Base-by-base conservation (phyloP, 2,888 invertebrate genomes). In the Hymenopus coronatus region DNA sequence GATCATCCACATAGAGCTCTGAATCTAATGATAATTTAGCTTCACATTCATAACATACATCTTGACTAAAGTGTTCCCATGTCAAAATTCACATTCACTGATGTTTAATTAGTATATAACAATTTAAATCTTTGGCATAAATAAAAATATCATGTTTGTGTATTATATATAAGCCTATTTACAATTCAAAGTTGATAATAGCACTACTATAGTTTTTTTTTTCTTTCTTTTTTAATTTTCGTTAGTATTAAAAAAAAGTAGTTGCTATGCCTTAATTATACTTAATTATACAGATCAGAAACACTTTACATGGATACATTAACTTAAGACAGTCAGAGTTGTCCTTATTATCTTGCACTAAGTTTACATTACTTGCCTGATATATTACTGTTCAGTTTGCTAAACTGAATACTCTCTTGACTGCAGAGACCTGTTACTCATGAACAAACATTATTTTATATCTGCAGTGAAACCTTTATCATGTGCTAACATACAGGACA, bases 91-190 rank as follows among this genome's bases (percentile, higher is more conserved):
- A 70, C 54, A 70, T 70, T 70, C 54, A 70, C 54, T 70, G 54
- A 70, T 70, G 54, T 70, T 70, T 70, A 70, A 70, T 70, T 70
- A 82, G 87, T 33, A 28, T 87, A 87, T 82, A 82, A 87, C 87
- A 87, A 82, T 30, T 82, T 40, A 82, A 87, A 87, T 87, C 87
- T 87, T 87, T 87, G 87, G 87, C 87, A 82, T 87, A 87, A 82
- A 87, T 87, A 87, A 87, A 81, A 87, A 87, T 82, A 70, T 70
- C 20, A 70, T 70, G 54, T 70, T 87, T 33, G 81, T 82, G 82
- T 40, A 33, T 82, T 82, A 81, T 81, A 33, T 82, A 87, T 46
- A 82, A 87, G 87, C 87, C 28, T 87, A 87, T 87, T 33, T 87
- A 87, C 87, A 87, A 28, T 82, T 87, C 82, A 82, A 87, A 20